Conservation (phyloP, 2,888 invertebrate genomes). For the Noctuana brunneofusca region DNA sequence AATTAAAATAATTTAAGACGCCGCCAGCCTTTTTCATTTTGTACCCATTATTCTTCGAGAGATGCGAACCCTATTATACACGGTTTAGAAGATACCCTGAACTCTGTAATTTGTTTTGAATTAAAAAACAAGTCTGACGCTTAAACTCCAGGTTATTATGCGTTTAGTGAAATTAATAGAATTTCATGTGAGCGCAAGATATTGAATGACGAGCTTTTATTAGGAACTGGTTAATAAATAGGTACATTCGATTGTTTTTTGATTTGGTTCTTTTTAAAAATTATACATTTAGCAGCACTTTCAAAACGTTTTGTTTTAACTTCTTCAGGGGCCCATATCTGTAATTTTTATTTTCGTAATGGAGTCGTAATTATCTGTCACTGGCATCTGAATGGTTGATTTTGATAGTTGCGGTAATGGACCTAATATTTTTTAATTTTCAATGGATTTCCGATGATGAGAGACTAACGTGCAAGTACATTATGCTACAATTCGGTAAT, state of each 20-base stretch:
- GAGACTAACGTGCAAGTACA: too few relatives aligned
- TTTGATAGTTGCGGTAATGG: too few relatives aligned
- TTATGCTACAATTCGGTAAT: too few relatives aligned
- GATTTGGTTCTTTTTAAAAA: neutral
- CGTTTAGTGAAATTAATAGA: slow-evolving; percentile 38
- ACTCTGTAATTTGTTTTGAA: slow-evolving; percentile 71
- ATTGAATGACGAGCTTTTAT: neutral
- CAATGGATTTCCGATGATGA: too few relatives aligned
- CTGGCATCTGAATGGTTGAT: too few relatives aligned
- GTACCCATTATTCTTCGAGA: slow-evolving; percentile 78
- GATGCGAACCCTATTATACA: slow-evolving; percentile 76
- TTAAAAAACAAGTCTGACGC: slow-evolving; percentile 52
- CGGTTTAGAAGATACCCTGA: slow-evolving; percentile 72
- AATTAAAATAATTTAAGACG: slow-evolving; percentile 83
- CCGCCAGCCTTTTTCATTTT: slow-evolving; percentile 78
- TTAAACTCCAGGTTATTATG: slow-evolving; percentile 42
- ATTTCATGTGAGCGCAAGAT: slow-evolving; percentile 18
- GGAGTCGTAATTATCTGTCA: too few relatives aligned
- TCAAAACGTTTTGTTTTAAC: neutral
- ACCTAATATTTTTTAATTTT: too few relatives aligned
- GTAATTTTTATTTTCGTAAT: too few relatives aligned
- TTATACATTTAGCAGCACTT: neutral
- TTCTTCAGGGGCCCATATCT: too few relatives aligned
- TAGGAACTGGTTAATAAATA: slow-evolving; percentile 1
- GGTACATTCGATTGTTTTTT: neutral